Evolutionary conservation across 2,888 invertebrate genomes (phyloP).

Genomic region (Leptothorax acervorum): DNA sequence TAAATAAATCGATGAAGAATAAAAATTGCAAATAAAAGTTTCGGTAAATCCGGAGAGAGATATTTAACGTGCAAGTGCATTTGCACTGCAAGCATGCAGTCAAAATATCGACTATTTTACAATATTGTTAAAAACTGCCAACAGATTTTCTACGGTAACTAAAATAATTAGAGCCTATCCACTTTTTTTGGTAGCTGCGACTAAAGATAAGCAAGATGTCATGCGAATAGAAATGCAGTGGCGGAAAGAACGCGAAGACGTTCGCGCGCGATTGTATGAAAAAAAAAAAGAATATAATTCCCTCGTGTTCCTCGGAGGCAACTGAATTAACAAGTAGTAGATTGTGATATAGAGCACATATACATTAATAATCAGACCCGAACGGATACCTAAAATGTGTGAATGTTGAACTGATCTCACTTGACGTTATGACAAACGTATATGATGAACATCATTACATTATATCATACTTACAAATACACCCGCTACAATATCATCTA

Average conservation of each 20-base stretch:
- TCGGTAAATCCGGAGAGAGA: neutral
- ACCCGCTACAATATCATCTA: constrained; percentile 83
- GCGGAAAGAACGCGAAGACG: neutral
- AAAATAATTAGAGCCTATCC: constrained; percentile 40
- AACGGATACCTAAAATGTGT: constrained; percentile 71
- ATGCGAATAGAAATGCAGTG: constrained; percentile 42
- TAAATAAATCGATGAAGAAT: neutral
- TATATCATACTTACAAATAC: constrained; percentile 82
- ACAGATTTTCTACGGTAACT: constrained; percentile 37
- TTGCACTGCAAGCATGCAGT: constrained; percentile 20
- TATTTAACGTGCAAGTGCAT: constrained; percentile 11
- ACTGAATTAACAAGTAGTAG: constrained; percentile 79
- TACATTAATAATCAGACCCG: constrained; percentile 71
- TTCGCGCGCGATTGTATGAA: constrained; percentile 9
- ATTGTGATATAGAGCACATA: constrained; percentile 59
- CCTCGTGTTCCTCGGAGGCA: constrained; percentile 53
- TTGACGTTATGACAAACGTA: constrained; percentile 74
- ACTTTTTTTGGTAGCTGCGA: constrained; percentile 38
- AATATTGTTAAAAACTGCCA: constrained; percentile 30
- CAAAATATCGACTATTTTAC: constrained; percentile 14
- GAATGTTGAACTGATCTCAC: constrained; percentile 75
- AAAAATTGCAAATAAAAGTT: constrained; percentile 7
- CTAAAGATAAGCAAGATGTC: constrained; percentile 16
- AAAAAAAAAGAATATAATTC: neutral
- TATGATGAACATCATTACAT: constrained; percentile 78